These are phyloP conservation scores for Anthoscopus minutus DNA, from an alignment of 2,113 vertebrate species.

Conservation along the genomic window DNA sequence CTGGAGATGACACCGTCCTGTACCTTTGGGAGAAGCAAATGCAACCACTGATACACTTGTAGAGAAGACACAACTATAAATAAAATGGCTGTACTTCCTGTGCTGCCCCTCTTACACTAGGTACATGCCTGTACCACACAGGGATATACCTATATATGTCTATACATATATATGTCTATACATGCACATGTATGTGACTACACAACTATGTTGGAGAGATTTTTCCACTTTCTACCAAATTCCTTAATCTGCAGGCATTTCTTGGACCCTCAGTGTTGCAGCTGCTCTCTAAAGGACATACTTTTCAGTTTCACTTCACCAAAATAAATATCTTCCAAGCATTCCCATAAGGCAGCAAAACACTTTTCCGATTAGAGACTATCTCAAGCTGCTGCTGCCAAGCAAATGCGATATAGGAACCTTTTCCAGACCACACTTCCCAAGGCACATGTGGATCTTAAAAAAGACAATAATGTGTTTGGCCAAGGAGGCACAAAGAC, in stretches of 20 bases:
- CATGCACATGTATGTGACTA: too few species aligned
- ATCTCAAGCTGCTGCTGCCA: background rate
- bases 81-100: background rate
- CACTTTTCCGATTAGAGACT: background rate
- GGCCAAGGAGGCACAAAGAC: background rate
- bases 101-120: background rate
- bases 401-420: background rate
- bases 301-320: background rate
- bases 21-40: background rate
- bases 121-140: background rate
- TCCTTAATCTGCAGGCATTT: background rate
- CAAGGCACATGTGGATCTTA: background rate
- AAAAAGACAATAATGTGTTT: background rate
- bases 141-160: too few species aligned
- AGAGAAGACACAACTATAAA: background rate
- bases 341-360: background rate
- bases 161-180: too few species aligned
- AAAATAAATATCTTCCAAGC: background rate
- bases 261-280: background rate
- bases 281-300: background rate
- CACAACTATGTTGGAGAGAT: background rate
- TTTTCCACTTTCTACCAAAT: background rate
- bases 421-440: background rate
- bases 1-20: fast-evolving
- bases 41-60: background rate